Percentiles rank a stretch among this genome's conserved stretches.
Conservation (phyloP, 35 echinoderm and acorn worm species). For the Hemicentrotus pulcherrimus region DNA sequence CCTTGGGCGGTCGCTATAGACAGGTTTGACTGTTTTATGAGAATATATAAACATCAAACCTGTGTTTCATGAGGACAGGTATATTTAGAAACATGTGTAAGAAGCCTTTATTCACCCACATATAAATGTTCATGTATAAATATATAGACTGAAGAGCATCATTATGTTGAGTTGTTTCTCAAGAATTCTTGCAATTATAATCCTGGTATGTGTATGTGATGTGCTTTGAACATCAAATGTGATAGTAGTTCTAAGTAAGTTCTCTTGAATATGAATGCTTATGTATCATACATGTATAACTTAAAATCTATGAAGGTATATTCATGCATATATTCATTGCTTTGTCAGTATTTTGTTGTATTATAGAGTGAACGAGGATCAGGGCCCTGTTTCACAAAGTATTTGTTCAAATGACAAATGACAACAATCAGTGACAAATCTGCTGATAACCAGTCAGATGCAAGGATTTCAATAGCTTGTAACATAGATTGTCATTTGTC, state of each 20-base stretch:
- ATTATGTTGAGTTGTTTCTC: not conserved
- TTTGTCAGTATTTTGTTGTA: not conserved
- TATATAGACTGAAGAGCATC: not conserved
- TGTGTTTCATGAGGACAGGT: too few relatives aligned
- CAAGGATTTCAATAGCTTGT: too few relatives aligned
- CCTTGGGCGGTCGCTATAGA: too few relatives aligned
- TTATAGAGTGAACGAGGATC: not conserved
- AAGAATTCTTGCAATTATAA: not conserved
- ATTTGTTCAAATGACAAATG: too few relatives aligned
- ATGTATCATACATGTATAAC: not conserved
- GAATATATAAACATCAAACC: too few relatives aligned
- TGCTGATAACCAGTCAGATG: too few relatives aligned
- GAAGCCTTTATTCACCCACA: not conserved
- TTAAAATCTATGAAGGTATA: not conserved
- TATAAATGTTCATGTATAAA: not conserved
- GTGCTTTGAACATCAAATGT: not conserved
- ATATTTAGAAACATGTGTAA: not conserved
- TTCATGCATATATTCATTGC: not conserved
- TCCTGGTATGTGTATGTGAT: not conserved
- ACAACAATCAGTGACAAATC: too few relatives aligned
- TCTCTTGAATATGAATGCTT: not conserved
- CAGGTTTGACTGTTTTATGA: too few relatives aligned
- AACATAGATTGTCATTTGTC: too few relatives aligned
- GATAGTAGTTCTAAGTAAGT: not conserved
- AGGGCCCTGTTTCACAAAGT: too few relatives aligned